These are phyloP conservation scores for Cettia cetti DNA, from an alignment of 2,113 vertebrate species.

Conservation along the genomic window DNA sequence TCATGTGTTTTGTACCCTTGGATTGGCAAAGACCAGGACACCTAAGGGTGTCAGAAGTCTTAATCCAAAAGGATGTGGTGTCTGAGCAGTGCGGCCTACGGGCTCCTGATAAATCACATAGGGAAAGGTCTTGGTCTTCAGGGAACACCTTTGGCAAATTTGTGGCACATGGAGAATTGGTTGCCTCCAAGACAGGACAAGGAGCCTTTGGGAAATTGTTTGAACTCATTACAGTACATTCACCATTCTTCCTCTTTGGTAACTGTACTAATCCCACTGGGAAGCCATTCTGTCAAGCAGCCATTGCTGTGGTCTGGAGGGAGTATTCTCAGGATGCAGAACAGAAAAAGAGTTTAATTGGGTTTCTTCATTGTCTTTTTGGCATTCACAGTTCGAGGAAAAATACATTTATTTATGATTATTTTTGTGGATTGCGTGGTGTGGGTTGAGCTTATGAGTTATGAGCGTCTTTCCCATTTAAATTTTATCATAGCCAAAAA, in stretches of 20 bases:
- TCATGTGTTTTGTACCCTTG: rapidly evolving
- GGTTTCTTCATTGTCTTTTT: background rate
- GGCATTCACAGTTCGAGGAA: background rate
- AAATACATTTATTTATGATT: background rate
- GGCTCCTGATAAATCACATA: background rate
- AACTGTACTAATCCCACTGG: background rate
- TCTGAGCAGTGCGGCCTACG: background rate
- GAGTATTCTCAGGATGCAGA: background rate
- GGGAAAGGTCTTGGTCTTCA: background rate
- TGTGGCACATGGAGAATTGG: background rate
- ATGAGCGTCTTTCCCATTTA: background rate
- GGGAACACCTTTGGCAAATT: background rate
- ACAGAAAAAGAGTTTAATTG: background rate
- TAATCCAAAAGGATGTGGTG: background rate
- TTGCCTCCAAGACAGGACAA: background rate
- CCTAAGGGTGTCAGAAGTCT: background rate
- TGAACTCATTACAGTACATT: background rate
- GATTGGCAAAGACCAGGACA: background rate
- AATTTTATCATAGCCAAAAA: background rate
- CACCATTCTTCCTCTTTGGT: background rate
- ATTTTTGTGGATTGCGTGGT: background rate
- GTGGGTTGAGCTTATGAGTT: background rate
- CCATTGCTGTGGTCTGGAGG: background rate
- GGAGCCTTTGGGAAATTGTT: background rate
- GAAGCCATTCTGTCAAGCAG: background rate